Percentiles rank a stretch among this genome's conserved stretches.
Conservation (phyloP, 2,888 invertebrate genomes). For the Plagodis dolabraria region DNA sequence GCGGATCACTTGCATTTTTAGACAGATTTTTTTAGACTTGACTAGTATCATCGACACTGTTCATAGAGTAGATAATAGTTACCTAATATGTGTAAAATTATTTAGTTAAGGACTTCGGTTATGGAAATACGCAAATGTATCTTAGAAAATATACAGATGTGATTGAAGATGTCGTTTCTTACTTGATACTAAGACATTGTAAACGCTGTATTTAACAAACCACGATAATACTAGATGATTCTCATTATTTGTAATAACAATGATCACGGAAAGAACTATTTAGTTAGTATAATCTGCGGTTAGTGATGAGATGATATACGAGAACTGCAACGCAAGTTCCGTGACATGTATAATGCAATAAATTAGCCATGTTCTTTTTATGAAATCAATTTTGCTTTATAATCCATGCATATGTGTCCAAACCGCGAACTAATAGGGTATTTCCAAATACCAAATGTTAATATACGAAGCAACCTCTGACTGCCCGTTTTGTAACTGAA, state of each 20-base stretch:
- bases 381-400: slow-evolving; percentile 4
- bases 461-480: slow-evolving; percentile 21
- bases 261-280: slow-evolving; percentile 29
- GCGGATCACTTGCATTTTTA: slow-evolving; percentile 26
- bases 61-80: slow-evolving; percentile 31
- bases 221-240: slow-evolving; percentile 23
- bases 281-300: slow-evolving; percentile 35
- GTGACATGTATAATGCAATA: slow-evolving; percentile 22
- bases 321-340: slow-evolving; percentile 26
- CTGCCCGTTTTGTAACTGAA: slow-evolving; percentile 13
- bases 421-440: slow-evolving; percentile 22
- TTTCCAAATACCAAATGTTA: slow-evolving; percentile 34
- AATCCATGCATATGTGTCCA: slow-evolving; percentile 16
- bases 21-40: no score
- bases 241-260: slow-evolving; percentile 29
- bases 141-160: slow-evolving; percentile 36
- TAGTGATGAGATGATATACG: slow-evolving; percentile 13
- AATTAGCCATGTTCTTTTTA: slow-evolving; percentile 17
- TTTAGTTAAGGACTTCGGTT: slow-evolving; percentile 23
- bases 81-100: slow-evolving; percentile 27
- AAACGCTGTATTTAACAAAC: slow-evolving; percentile 3
- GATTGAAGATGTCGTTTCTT: slow-evolving; percentile 29
- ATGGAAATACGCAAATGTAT: slow-evolving; percentile 31
- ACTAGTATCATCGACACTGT: slow-evolving; percentile 11
- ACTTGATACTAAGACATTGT: slow-evolving; percentile 15